Percentiles rank a stretch among this genome's conserved stretches.
Evolutionary conservation across 2,113 vertebrate genomes (phyloP).

Genomic region (Osmerus eperlanus): DNA sequence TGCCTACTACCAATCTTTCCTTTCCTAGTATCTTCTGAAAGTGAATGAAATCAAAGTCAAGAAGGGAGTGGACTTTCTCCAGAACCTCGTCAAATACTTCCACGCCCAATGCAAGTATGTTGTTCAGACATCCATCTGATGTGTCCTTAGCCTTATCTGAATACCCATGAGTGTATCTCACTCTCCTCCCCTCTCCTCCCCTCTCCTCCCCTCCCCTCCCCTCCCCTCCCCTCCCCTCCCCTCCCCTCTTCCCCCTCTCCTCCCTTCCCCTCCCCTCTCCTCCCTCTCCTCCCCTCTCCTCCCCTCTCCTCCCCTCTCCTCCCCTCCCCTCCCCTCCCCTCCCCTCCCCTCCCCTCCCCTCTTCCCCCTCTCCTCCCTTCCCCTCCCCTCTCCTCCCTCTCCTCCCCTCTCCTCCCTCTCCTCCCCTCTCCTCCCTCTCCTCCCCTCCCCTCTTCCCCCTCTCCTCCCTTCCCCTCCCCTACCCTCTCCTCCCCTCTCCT

Average conservation of each 20-base stretch:
- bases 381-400: no score
- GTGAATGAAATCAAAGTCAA: slow-evolving; percentile 99
- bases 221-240: no score
- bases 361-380: neutral
- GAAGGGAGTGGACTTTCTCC: slow-evolving; percentile 94
- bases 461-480: no score
- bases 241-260: neutral
- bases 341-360: neutral
- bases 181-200: no score
- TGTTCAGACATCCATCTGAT: neutral
- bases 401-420: no score
- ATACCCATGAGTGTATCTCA: neutral
- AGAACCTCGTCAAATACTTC: slow-evolving; percentile 97
- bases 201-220: no score
- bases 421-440: no score
- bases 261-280: no score
- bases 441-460: no score
- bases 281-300: neutral
- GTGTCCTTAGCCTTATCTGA: neutral
- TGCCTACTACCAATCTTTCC: neutral
- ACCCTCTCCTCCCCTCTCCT: neutral
- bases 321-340: neutral
- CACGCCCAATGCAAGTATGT: slow-evolving; percentile 99
- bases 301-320: no score
- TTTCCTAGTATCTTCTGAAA: slow-evolving; percentile 89